phyloP scores from a whole-genome alignment of 2,113 vertebrate genomes.

The Calyptomena viridis region DNA sequence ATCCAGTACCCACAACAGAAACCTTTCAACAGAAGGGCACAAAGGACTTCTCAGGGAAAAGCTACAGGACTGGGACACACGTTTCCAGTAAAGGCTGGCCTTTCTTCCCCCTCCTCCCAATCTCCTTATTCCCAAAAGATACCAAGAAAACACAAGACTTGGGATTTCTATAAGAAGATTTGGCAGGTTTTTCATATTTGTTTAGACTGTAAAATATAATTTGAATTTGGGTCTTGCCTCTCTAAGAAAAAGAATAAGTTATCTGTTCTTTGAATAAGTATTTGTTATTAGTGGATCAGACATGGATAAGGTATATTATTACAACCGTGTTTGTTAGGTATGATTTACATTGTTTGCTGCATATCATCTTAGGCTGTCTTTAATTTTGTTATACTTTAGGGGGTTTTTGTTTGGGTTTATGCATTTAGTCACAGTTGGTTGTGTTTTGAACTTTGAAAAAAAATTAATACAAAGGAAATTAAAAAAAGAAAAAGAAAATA shows the following conservation, averaged over 20 bases:
- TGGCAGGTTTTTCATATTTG: conserved; percentile 64
- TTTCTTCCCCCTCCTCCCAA: neutral
- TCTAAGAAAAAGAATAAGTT: conserved; percentile 63
- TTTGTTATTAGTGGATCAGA: conserved; percentile 79
- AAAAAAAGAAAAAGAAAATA: conserved; percentile 81
- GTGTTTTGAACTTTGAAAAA: conserved; percentile 78
- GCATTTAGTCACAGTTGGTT: conserved; percentile 80
- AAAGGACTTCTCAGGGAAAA: neutral
- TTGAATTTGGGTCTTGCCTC: conserved; percentile 66
- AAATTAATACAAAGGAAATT: conserved; percentile 81
- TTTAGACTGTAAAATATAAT: conserved; percentile 67
- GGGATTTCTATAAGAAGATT: conserved; percentile 66
- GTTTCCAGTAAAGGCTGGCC: neutral
- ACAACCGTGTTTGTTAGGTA: conserved; percentile 71
- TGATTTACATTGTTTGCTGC: conserved; percentile 67
- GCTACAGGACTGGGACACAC: neutral
- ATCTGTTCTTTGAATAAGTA: conserved; percentile 72
- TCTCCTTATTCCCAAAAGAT: conserved; percentile 35
- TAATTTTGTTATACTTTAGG: conserved; percentile 77
- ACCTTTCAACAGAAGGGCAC: neutral
- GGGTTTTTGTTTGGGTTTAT: conserved; percentile 75
- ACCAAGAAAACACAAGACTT: conserved; percentile 59
- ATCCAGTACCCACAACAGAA: neutral
- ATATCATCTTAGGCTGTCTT: conserved; percentile 72
- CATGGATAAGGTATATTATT: conserved; percentile 74